A percentile compares a stretch with the other conserved stretches of the same genome.
Conservation (phyloP, 64 coral and sea anemone genomes). For the Platygyra sinensis region DNA sequence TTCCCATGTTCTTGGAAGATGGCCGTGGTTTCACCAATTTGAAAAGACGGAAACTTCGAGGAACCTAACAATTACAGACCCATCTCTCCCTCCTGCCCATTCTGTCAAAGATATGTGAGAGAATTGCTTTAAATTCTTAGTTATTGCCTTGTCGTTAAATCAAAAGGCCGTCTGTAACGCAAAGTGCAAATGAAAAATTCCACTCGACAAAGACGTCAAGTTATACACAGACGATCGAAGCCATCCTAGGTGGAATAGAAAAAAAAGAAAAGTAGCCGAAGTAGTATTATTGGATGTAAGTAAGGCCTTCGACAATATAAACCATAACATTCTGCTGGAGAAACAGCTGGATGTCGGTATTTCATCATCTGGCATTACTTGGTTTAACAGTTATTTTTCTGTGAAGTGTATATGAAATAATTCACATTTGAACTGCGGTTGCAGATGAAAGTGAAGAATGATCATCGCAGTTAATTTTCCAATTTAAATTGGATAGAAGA, state of each 20-base stretch:
- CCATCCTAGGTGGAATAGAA: neutral
- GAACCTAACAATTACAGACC: no score
- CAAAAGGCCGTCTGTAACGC: neutral
- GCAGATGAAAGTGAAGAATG: no score
- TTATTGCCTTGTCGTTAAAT: neutral
- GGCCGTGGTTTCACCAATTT: no score
- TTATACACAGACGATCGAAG: neutral
- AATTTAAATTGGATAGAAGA: no score
- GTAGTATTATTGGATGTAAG: neutral
- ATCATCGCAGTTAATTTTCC: no score
- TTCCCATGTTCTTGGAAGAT: no score
- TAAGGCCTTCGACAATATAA: neutral
- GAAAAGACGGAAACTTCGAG: no score
- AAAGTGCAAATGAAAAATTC: conserved; percentile 8
- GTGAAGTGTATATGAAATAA: no score
- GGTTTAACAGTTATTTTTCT: neutral
- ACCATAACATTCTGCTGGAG: neutral
- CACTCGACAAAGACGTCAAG: neutral
- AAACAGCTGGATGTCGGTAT: neutral
- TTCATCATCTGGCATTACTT: neutral
- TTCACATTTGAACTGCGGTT: no score
- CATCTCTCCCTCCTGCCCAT: neutral
- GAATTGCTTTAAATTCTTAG: conserved; percentile 3
- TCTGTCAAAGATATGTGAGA: neutral
- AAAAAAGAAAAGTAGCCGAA: neutral